phyloP scores from a whole-genome alignment of 2,888 invertebrate genomes.

The Trachelus troglodyta region DNA sequence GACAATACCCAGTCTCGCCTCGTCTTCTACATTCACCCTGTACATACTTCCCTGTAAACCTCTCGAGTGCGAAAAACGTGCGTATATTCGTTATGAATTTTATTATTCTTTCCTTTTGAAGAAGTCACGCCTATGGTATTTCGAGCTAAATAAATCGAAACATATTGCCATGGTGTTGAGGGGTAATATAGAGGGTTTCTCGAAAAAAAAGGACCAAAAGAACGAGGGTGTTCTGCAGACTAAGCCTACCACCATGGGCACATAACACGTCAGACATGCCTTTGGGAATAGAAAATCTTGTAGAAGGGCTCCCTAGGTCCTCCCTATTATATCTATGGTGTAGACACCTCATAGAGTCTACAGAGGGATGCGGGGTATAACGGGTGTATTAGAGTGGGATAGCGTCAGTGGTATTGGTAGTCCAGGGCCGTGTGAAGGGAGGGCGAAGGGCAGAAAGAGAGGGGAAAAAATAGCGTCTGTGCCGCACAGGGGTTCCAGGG shows the following conservation, averaged over 20 bases:
- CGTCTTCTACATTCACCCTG: neutral
- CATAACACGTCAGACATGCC: conserved; percentile 49
- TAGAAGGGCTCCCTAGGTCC: conserved; percentile 32
- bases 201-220: neutral
- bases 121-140: neutral
- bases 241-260: conserved; percentile 21
- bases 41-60: neutral
- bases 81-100: neutral
- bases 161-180: conserved; percentile 37
- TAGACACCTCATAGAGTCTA: conserved; percentile 47
- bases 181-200: conserved; percentile 8
- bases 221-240: neutral
- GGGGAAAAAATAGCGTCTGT: conserved; percentile 44
- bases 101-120: neutral
- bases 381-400: neutral
- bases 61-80: neutral
- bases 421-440: conserved; percentile 17
- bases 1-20: neutral
- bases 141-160: conserved; percentile 38
- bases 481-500: conserved; percentile 52
- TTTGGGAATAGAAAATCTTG: conserved; percentile 51
- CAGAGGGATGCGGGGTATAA: conserved; percentile 6
- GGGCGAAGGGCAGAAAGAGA: conserved; percentile 12
- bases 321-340: conserved; percentile 43
- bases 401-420: neutral